Conservation (phyloP, 2,888 invertebrate species). For the Aquatica leii region DNA sequence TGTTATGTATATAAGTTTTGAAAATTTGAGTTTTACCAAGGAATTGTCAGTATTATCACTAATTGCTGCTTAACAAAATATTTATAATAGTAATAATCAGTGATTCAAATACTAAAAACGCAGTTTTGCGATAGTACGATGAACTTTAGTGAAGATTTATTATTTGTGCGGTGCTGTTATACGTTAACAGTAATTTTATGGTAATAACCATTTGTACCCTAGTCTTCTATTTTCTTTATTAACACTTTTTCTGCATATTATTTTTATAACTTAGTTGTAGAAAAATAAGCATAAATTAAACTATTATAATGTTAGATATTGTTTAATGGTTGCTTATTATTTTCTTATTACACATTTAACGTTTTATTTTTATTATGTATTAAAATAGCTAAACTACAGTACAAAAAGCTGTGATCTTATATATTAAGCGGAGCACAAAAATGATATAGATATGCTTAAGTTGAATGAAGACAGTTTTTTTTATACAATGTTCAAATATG, state of each 20-base stretch:
- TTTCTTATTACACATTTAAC: slow-evolving; percentile 7
- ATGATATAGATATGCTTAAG: no score
- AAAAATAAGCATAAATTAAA: slow-evolving; percentile 19
- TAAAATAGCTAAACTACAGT: slow-evolving; percentile 6
- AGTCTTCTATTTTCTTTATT: slow-evolving; percentile 1
- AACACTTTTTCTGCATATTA: background rate
- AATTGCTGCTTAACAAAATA: slow-evolving; percentile 8
- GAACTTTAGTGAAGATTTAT: slow-evolving; percentile 10
- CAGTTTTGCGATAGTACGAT: slow-evolving; percentile 10
- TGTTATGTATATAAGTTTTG: background rate
- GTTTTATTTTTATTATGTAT: slow-evolving; percentile 16
- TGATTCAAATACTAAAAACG: background rate
- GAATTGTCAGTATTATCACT: background rate
- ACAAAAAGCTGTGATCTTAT: slow-evolving; percentile 18
- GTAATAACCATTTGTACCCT: slow-evolving; percentile 11
- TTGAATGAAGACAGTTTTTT: no score
- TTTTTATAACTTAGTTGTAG: slow-evolving; percentile 14
- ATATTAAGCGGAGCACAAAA: no score
- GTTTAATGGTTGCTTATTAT: slow-evolving; percentile 16
- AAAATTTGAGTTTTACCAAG: background rate
- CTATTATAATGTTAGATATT: background rate
- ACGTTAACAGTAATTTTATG: slow-evolving; percentile 15
- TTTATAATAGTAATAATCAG: background rate
- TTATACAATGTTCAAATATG: no score
- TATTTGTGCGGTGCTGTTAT: slow-evolving; percentile 18